These are phyloP conservation scores for Phortica magna DNA, from an alignment of 2,888 invertebrate species.

Conservation along the genomic window DNA sequence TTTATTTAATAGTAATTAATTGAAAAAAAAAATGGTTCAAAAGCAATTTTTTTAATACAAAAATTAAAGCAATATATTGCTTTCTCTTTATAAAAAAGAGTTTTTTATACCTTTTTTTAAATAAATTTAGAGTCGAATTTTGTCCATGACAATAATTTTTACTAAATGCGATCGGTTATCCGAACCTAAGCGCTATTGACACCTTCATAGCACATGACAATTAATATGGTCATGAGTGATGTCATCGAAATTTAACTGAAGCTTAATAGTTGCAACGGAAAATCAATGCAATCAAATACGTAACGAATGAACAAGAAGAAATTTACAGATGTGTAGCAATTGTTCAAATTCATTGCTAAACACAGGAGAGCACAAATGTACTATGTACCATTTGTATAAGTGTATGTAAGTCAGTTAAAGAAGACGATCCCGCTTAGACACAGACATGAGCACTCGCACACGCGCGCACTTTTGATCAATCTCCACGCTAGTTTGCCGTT, in stretches of 20 bases:
- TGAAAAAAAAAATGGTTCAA: no score
- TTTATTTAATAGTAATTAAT: no score
- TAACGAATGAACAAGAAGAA: no score
- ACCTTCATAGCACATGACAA: conserved; percentile 13
- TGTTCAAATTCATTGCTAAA: not conserved
- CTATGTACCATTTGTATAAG: not conserved
- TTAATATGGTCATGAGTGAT: not conserved
- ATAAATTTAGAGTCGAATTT: no score
- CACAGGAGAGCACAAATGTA: not conserved
- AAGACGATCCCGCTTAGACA: not conserved
- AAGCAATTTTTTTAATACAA: no score
- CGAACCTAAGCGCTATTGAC: not conserved
- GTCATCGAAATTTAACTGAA: not conserved
- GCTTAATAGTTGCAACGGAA: not conserved
- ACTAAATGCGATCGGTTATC: no score
- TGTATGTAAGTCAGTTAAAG: no score
- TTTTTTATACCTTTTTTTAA: no score
- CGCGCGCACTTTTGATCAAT: not conserved
- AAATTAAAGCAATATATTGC: no score
- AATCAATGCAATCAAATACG: no score
- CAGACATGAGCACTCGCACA: not conserved
- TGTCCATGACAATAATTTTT: no score
- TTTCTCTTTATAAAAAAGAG: no score
- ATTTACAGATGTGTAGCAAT: not conserved
- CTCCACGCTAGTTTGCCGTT: conserved; percentile 13